Evolutionary conservation across 2,888 invertebrate species (phyloP).

Genomic region (Nephrotoma guestfalica): DNA sequence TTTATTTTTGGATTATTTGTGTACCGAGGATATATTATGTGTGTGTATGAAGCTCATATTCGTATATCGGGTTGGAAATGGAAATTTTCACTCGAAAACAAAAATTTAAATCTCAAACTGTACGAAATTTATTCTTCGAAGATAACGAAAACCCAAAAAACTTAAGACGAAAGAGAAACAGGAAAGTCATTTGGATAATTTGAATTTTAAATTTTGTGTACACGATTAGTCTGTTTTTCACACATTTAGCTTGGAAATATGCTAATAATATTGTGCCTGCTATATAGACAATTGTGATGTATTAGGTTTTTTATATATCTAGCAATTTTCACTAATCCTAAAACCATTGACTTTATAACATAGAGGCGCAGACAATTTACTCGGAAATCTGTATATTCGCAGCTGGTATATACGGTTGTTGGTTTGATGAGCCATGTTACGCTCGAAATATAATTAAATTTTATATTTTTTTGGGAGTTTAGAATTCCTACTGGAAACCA

Average conservation of each 20-base stretch:
- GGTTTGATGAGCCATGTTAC: not conserved
- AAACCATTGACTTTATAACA: not conserved
- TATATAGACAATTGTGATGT: not conserved
- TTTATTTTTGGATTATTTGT: not conserved
- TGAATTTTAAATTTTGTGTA: not conserved
- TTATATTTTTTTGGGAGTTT: no score
- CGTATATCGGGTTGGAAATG: not conserved
- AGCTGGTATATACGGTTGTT: not conserved
- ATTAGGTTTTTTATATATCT: not conserved
- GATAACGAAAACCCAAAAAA: not conserved
- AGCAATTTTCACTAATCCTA: not conserved
- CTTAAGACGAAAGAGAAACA: not conserved
- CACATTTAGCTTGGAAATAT: not conserved
- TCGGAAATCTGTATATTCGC: not conserved
- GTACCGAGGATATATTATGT: no score
- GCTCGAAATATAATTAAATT: no score
- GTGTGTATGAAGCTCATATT: no score
- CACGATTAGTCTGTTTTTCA: not conserved
- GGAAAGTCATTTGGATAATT: not conserved
- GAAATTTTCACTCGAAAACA: not conserved
- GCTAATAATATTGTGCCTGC: not conserved
- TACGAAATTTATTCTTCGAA: not conserved
- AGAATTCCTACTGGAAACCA: no score
- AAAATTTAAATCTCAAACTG: not conserved
- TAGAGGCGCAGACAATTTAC: not conserved